Conservation (phyloP, 2,888 invertebrate genomes). For the Subacronicta megacephala region DNA sequence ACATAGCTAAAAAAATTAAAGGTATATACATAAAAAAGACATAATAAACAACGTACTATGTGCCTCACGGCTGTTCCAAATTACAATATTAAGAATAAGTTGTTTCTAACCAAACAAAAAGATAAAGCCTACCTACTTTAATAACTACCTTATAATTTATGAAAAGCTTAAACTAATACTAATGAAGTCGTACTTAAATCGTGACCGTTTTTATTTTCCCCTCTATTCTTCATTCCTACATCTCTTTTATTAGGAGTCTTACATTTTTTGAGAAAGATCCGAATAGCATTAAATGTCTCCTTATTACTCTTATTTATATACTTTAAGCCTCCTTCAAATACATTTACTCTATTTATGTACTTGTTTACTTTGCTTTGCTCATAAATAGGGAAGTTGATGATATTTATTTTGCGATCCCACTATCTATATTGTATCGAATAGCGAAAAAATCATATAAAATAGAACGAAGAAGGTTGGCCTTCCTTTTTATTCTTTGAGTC, state of each 20-base stretch:
- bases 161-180: slow-evolving; percentile 6
- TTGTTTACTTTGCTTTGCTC: slow-evolving; percentile 42
- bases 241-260: slow-evolving; percentile 14
- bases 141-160: too few relatives aligned
- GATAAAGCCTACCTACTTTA: too few relatives aligned
- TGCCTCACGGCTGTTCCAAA: too few relatives aligned
- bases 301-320: slow-evolving; percentile 36
- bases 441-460: slow-evolving; percentile 20
- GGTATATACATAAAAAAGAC: too few relatives aligned
- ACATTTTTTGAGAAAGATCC: slow-evolving; percentile 15
- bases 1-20: too few relatives aligned
- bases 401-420: slow-evolving; percentile 32
- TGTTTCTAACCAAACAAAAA: too few relatives aligned
- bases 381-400: slow-evolving; percentile 38
- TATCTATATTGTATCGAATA: slow-evolving; percentile 3
- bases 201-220: slow-evolving; percentile 33
- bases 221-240: slow-evolving; percentile 7
- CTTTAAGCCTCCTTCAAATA: slow-evolving; percentile 14
- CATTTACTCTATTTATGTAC: slow-evolving; percentile 37
- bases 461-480: too few relatives aligned
- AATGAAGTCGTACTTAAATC: slow-evolving; percentile 21
- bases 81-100: too few relatives aligned
- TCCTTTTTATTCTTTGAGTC: background rate
- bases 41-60: too few relatives aligned
- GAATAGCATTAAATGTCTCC: slow-evolving; percentile 25